phyloP scores from a whole-genome alignment of 2,797 vertebrate genomes.

The Pangasius sanitwongsei region DNA sequence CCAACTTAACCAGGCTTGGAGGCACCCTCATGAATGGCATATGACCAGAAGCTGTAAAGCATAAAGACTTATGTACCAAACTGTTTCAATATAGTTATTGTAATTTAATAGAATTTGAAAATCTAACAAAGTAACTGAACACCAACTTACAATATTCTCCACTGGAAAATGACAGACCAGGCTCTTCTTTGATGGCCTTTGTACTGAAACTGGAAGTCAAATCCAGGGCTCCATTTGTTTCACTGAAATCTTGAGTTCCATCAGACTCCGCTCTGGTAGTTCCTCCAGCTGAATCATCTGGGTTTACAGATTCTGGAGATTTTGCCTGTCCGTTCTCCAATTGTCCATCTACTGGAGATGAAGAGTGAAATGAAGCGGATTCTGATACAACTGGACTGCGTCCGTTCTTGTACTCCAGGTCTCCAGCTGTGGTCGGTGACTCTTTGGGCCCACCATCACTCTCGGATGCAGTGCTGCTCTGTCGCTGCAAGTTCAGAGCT shows the following conservation, averaged over 20 bases:
- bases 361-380: slow-evolving; percentile 75
- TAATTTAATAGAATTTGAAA: background rate
- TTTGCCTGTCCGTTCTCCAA: slow-evolving; percentile 73
- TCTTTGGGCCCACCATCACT: slow-evolving; percentile 85
- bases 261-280: slow-evolving; percentile 75
- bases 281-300: slow-evolving; percentile 65
- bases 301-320: slow-evolving; percentile 76
- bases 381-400: slow-evolving; percentile 85
- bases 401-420: slow-evolving; percentile 84
- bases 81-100: background rate
- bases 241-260: slow-evolving; percentile 67
- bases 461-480: slow-evolving; percentile 88
- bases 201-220: slow-evolving; percentile 82
- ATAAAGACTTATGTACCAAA: background rate
- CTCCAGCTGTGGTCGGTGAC: slow-evolving; percentile 74
- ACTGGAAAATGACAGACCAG: slow-evolving; percentile 75
- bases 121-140: slow-evolving; percentile 49
- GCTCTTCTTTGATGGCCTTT: slow-evolving; percentile 85
- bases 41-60: slow-evolving; percentile 75
- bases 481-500: slow-evolving; percentile 81
- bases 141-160: slow-evolving; percentile 81
- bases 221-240: slow-evolving; percentile 87
- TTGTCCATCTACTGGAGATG: slow-evolving; percentile 84
- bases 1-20: slow-evolving; percentile 85
- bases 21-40: slow-evolving; percentile 84